Conservation (phyloP, 2,888 invertebrate species). For the Papilio demoleus region DNA sequence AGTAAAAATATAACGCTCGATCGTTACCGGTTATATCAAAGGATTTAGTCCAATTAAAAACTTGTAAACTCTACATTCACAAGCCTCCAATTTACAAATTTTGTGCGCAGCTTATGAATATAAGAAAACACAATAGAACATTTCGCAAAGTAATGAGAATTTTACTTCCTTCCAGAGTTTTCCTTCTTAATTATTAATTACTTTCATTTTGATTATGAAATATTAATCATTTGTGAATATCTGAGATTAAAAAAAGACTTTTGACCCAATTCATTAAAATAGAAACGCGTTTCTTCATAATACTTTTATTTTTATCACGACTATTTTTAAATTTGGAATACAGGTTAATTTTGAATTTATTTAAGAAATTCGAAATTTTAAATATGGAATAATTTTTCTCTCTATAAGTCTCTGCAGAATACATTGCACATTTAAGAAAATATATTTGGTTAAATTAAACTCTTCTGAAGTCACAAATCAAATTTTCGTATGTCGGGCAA, state of each 20-base stretch:
- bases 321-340: background rate
- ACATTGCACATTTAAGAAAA: constrained; percentile 25
- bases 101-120: constrained; percentile 18
- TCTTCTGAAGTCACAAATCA: constrained; percentile 38
- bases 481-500: constrained; percentile 66
- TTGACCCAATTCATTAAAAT: background rate
- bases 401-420: background rate
- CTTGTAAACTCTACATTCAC: constrained; percentile 5
- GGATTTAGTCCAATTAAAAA: constrained; percentile 10
- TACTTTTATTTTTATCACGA: background rate
- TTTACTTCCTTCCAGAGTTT: constrained; percentile 6
- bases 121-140: constrained; percentile 21
- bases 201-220: constrained; percentile 9
- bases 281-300: no score
- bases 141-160: constrained; percentile 23
- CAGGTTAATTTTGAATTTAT: no score
- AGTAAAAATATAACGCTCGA: background rate
- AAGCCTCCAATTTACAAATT: constrained; percentile 24
- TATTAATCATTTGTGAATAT: background rate
- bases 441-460: constrained; percentile 36
- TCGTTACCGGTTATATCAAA: constrained; percentile 4
- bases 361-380: no score
- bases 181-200: constrained; percentile 9
- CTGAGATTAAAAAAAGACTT: background rate
- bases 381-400: no score